Base-by-base conservation (phyloP, 2,113 vertebrate genomes). In the Genyomyrus donnyi region DNA sequence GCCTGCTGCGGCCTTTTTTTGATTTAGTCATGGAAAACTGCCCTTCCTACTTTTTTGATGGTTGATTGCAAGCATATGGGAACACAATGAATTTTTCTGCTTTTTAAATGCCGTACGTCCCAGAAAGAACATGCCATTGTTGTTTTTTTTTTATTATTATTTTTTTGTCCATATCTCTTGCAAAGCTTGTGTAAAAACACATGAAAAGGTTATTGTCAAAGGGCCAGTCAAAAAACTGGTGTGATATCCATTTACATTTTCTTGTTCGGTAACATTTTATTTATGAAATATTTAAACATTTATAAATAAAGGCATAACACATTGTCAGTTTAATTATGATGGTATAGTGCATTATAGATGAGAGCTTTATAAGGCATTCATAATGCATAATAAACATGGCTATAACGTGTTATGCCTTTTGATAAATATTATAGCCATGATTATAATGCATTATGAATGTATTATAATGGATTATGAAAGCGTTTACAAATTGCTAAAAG, bases 41-140 rank as follows among this genome's bases (percentile, higher is more conserved):
- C 89, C 91, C 91, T 92, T 92, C 90, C 87, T 89, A 86, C 66
- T 83, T 89, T 91, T 91, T 93, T 93, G 92, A 94, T 94, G 93
- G 93, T 93, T 93, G 93, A 93, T 91, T 93, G 92, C 92, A 93
- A 92, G 91, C 91, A 92, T 91, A 89, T 93, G 92, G 91, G 77
- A 91, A 92, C 90, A 86, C 89, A 89, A 89, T 93, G 90, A 70
- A 84, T 89, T 84, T 91, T 91, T 90, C 90, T 88, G 80, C 35
- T 35, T 90, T 90, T 92, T 89, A 84, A 88, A 90, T 88, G 90
- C 88, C 31, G 88, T 89, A 77, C 50, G 35, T 49, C 83, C 21
- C 66, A n/a, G 62, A 39, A 62, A 49, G 84, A 70, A 89, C 89
- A 88, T 53, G 39, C 85, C 77, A 84, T 87, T 45, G 74, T 42